Evolutionary conservation across 64 coral and sea anemone genomes (phyloP).

Genomic region (Montipora foliosa): DNA sequence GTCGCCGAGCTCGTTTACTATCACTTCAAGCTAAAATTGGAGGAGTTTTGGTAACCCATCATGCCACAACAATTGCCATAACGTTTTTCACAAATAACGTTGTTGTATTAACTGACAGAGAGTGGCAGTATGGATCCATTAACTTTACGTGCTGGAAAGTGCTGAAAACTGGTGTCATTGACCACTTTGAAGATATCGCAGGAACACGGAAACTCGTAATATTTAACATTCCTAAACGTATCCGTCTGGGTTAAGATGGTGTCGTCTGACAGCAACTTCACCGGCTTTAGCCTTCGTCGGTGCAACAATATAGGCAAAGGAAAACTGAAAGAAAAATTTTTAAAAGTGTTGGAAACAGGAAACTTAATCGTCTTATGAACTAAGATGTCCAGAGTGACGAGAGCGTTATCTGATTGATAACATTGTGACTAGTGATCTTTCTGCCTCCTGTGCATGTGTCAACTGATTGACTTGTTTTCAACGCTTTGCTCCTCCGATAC

Average conservation of each 20-base stretch:
- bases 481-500: too few species aligned
- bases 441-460: too few species aligned
- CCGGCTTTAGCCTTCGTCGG: conserved; percentile 3
- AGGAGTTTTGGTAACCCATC: too few species aligned
- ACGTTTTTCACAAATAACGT: background rate
- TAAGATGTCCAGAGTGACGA: background rate
- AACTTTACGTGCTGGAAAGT: background rate
- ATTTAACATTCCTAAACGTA: background rate
- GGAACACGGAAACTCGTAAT: background rate
- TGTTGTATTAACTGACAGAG: background rate
- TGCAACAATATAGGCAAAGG: conserved; percentile 16
- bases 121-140: background rate
- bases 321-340: conserved; percentile 1
- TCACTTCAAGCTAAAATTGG: too few species aligned
- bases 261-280: background rate
- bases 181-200: background rate
- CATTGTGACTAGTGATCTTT: too few species aligned
- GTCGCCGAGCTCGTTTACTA: too few species aligned
- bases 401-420: background rate
- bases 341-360: too few species aligned
- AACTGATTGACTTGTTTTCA: too few species aligned
- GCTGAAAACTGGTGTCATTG: background rate
- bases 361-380: background rate
- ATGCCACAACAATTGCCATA: too few species aligned
- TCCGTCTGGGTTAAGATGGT: conserved; percentile 14